A percentile compares a stretch with the other conserved stretches of the same genome.
Evolutionary conservation across 1,140 invertebrate genomes (phyloP).

Genomic region (Batillaria attramentaria): DNA sequence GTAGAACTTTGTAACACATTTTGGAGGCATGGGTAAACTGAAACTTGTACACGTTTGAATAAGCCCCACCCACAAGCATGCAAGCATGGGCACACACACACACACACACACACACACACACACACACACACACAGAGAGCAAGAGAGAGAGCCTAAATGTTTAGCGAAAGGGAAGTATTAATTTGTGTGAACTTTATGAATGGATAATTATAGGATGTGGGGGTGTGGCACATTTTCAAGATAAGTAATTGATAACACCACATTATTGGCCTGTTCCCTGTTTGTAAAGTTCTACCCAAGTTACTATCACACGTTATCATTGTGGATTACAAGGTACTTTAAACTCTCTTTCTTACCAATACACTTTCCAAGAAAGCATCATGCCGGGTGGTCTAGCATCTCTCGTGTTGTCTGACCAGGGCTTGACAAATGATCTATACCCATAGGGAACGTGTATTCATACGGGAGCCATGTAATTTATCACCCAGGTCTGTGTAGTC

Average conservation of each 20-base stretch:
- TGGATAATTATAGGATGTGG: too few species aligned
- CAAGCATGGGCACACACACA: background rate
- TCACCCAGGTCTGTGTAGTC: background rate
- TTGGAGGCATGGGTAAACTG: background rate
- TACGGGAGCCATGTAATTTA: background rate
- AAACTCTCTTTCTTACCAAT: too few species aligned
- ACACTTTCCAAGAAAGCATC: too few species aligned
- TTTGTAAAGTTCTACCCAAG: too few species aligned
- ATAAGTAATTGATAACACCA: too few species aligned
- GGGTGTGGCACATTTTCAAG: too few species aligned
- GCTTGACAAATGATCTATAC: background rate
- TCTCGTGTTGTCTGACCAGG: background rate
- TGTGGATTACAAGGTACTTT: too few species aligned
- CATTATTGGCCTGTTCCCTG: background rate
- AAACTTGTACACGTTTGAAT: background rate
- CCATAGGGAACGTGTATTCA: background rate
- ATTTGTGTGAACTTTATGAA: too few species aligned
- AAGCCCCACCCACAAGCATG: background rate
- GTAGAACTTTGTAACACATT: too few species aligned
- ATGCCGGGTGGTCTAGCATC: background rate
- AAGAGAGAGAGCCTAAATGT: background rate
- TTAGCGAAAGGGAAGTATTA: too few species aligned
- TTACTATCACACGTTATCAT: too few species aligned
- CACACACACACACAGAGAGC: constrained; percentile 4
- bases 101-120: background rate